A percentile compares a stretch with the other conserved stretches of the same genome.
Evolutionary conservation across 2,113 vertebrate genomes (phyloP).

Genomic region (Formicarius rufipectus): DNA sequence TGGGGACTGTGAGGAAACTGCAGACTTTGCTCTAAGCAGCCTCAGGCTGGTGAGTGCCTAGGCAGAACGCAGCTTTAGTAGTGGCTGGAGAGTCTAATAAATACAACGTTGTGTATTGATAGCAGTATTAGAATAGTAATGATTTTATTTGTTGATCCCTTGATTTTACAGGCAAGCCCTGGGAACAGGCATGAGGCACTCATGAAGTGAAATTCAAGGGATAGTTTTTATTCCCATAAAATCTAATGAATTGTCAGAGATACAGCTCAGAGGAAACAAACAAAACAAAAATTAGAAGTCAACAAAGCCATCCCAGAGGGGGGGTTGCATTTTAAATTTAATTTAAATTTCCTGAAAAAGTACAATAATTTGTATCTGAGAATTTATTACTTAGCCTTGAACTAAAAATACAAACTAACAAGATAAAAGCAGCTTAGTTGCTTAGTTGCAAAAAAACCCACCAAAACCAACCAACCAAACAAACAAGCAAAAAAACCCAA

Average conservation of each 20-base stretch:
- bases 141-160: not conserved
- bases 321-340: not conserved
- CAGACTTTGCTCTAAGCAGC: not conserved
- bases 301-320: not conserved
- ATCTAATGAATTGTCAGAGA: not conserved
- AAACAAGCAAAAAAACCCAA: too few species aligned
- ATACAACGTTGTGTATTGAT: fast-evolving
- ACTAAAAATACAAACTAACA: not conserved
- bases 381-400: not conserved
- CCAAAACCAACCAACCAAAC: too few species aligned
- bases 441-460: too few species aligned
- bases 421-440: not conserved
- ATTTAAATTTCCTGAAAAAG: not conserved
- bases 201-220: not conserved
- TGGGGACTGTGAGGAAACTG: not conserved
- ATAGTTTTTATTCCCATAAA: not conserved
- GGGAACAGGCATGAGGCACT: not conserved
- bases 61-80: not conserved
- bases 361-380: fast-evolving
- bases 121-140: not conserved
- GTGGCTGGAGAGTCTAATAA: not conserved
- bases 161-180: not conserved
- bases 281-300: not conserved
- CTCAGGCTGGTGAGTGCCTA: not conserved
- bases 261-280: not conserved